These are phyloP conservation scores for Crypturellus tataupa DNA, from an alignment of 2,797 vertebrate species.

Conservation along the genomic window DNA sequence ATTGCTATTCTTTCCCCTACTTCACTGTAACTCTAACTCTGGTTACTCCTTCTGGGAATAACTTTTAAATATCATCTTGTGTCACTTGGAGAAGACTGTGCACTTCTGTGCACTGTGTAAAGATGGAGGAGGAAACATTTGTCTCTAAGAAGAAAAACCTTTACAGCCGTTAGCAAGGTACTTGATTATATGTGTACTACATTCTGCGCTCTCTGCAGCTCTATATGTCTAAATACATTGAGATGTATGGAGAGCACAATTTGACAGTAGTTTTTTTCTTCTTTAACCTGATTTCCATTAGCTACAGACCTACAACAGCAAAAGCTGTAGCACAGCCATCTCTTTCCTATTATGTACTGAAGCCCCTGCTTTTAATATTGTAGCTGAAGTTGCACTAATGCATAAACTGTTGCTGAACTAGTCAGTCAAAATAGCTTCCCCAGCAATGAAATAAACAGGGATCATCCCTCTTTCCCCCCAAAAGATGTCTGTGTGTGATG, in stretches of 20 bases:
- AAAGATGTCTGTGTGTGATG: background rate
- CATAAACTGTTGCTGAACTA: background rate
- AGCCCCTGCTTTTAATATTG: background rate
- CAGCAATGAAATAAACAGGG: background rate
- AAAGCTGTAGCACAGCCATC: background rate
- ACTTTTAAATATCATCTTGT: background rate
- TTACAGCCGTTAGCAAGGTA: background rate
- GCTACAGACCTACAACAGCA: background rate
- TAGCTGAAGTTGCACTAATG: background rate
- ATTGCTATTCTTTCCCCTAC: background rate
- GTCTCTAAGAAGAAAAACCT: background rate
- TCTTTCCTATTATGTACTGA: background rate
- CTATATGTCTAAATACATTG: background rate
- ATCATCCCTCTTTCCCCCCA: background rate
- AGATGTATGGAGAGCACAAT: background rate
- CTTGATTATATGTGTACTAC: accelerated
- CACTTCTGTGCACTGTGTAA: background rate
- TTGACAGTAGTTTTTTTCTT: background rate
- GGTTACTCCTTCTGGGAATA: conserved; percentile 1
- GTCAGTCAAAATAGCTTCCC: background rate
- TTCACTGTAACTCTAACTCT: conserved; percentile 28
- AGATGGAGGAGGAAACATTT: background rate
- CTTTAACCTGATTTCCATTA: background rate
- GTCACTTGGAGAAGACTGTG: background rate
- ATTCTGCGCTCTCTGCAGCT: background rate